phyloP scores from a whole-genome alignment of 92 coral and sea anemone species.

The Epizoanthus fatuus region DNA sequence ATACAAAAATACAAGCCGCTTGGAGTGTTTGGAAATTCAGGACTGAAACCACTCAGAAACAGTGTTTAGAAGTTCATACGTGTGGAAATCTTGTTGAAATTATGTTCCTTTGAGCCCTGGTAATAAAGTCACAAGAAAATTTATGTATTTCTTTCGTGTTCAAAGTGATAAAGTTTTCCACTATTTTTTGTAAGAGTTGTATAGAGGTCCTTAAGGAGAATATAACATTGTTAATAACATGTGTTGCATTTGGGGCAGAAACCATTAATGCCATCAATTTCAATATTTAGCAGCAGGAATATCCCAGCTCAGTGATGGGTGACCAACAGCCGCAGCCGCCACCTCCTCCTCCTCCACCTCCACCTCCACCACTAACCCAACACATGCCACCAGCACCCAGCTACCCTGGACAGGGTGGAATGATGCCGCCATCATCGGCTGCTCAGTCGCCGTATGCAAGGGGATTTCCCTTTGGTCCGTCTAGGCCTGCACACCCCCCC shows the following conservation, averaged over 20 bases:
- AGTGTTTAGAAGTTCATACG: no score
- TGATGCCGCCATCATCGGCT: slow-evolving; percentile 15
- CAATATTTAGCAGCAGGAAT: slow-evolving; percentile 57
- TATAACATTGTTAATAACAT: background rate
- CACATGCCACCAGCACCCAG: slow-evolving; percentile 70
- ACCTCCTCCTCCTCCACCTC: slow-evolving; percentile 50
- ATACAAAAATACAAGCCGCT: no score
- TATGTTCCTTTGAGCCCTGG: no score
- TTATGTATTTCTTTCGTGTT: no score
- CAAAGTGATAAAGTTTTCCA: no score
- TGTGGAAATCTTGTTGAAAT: no score
- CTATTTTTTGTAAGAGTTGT: no score
- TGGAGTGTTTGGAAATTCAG: no score
- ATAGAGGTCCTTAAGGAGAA: no score
- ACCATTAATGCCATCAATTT: background rate
- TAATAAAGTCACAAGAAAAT: no score
- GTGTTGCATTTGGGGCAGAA: no score
- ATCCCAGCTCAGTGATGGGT: slow-evolving; percentile 53
- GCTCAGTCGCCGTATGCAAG: slow-evolving; percentile 19
- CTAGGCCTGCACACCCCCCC: slow-evolving; percentile 80
- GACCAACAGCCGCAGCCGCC: slow-evolving; percentile 72
- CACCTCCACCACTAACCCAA: slow-evolving; percentile 57
- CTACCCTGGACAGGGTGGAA: slow-evolving; percentile 54
- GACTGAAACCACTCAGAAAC: no score
- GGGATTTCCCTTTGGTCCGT: slow-evolving; percentile 40